Conservation (phyloP, 2,888 invertebrate species). For the Torymus texanus region DNA sequence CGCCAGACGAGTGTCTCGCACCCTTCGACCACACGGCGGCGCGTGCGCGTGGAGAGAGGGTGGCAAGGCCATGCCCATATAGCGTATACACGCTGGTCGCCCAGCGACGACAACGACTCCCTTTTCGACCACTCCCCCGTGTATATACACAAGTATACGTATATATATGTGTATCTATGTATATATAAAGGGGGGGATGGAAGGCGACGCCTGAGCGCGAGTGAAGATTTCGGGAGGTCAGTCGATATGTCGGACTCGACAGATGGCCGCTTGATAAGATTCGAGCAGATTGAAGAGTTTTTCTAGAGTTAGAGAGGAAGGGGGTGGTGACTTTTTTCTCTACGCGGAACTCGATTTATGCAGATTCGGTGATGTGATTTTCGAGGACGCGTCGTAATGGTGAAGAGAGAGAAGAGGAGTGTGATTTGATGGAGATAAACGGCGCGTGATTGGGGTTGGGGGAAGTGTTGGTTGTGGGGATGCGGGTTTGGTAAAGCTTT, state of each 20-base stretch:
- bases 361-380: background rate
- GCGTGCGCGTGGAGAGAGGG: conserved; percentile 22
- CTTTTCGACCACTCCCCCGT: too few species aligned
- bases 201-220: background rate
- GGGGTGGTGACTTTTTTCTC: background rate
- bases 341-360: background rate
- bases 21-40: background rate
- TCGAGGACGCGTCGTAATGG: background rate
- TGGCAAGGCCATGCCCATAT: background rate
- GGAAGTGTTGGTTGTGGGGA: too few species aligned
- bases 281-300: conserved; percentile 7
- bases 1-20: background rate
- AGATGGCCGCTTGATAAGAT: conserved; percentile 49
- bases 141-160: background rate
- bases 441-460: too few species aligned
- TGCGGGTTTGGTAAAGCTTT: too few species aligned
- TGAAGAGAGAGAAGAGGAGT: background rate
- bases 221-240: conserved; percentile 33
- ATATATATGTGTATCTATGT: background rate
- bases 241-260: conserved; percentile 36
- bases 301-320: background rate
- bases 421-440: too few species aligned
- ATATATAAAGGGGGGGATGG: background rate
- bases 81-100: too few species aligned
- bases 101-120: too few species aligned